Percentiles rank a stretch among this genome's conserved stretches.
Evolutionary conservation across 2,888 invertebrate species (phyloP).

Genomic region (Caenorhabditis sinica): DNA sequence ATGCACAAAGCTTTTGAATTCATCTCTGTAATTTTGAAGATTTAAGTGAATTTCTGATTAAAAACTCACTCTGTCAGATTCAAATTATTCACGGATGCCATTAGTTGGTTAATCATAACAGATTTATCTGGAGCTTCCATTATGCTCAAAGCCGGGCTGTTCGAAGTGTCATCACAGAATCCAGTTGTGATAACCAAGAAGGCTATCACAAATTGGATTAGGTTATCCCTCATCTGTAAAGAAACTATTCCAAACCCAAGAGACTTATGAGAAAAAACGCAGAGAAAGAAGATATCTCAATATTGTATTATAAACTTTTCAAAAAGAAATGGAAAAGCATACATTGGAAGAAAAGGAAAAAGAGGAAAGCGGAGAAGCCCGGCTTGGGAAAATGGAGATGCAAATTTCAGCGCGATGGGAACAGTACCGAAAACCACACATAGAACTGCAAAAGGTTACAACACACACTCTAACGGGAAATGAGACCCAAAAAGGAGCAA

Average conservation of each 20-base stretch:
- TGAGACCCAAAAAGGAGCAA: conserved; percentile 2
- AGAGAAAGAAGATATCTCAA: too few species aligned
- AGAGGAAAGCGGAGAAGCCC: background rate
- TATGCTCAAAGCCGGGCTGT: background rate
- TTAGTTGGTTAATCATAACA: background rate
- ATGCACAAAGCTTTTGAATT: conserved; percentile 10
- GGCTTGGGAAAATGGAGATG: background rate
- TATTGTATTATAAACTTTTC: too few species aligned
- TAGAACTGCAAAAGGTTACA: background rate
- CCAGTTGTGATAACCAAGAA: background rate
- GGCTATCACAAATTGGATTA: too few species aligned
- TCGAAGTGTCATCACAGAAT: background rate
- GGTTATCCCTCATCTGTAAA: too few species aligned
- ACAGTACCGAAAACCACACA: background rate
- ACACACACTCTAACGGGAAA: too few species aligned
- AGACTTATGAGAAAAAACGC: too few species aligned
- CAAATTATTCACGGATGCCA: conserved; percentile 14
- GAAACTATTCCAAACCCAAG: too few species aligned
- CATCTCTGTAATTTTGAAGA: background rate
- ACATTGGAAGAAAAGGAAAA: background rate
- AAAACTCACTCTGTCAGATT: conserved; percentile 33
- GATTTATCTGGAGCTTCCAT: background rate
- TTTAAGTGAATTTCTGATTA: background rate
- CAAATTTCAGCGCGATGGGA: background rate
- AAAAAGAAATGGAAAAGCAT: background rate